Conservation (phyloP, 2,113 vertebrate genomes). For the Chloropsis hardwickii region DNA sequence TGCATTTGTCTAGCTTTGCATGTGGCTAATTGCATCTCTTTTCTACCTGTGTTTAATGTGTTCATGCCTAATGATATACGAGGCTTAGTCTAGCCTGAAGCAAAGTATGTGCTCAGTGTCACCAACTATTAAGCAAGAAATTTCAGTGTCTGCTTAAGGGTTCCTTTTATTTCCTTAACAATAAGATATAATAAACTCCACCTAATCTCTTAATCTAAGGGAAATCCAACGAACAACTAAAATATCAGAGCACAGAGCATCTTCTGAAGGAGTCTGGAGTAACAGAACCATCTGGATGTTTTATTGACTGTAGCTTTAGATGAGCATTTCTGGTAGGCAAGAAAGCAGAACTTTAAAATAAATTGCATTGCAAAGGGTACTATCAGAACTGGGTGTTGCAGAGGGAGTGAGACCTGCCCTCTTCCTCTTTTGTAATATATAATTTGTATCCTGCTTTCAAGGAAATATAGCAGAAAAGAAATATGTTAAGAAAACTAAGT, state of each 20-base stretch:
- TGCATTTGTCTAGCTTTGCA: background rate
- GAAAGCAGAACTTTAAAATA: background rate
- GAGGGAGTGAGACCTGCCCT: background rate
- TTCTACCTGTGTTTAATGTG: background rate
- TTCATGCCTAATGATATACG: background rate
- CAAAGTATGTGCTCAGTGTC: background rate
- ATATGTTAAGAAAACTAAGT: background rate
- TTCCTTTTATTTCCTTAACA: background rate
- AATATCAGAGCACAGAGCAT: background rate
- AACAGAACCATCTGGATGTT: background rate
- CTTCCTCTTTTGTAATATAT: background rate
- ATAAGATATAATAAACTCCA: background rate
- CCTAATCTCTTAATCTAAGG: background rate
- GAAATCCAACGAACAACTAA: background rate
- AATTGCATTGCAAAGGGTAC: background rate
- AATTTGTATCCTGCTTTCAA: background rate
- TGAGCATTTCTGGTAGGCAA: background rate
- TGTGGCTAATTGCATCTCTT: background rate
- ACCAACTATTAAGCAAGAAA: background rate
- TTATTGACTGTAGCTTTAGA: background rate
- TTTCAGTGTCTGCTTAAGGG: background rate
- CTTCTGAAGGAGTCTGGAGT: background rate
- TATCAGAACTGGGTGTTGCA: background rate
- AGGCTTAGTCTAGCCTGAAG: background rate
- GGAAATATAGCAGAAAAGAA: background rate